Base-by-base conservation (phyloP, 2,113 vertebrate genomes). In the Gobius niger region DNA sequence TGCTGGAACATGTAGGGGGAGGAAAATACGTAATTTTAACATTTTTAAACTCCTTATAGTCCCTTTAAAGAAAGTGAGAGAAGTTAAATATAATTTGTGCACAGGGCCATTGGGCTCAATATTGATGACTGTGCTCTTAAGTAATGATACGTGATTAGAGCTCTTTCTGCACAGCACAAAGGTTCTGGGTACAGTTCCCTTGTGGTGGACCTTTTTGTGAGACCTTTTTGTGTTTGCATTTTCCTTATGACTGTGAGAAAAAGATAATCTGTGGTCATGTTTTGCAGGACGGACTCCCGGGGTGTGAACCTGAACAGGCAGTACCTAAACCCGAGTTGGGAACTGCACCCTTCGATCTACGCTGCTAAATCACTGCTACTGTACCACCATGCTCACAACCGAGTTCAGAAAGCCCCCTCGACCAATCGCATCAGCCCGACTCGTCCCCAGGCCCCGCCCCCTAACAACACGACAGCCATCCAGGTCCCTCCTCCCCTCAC, bases 261-360 rank as follows among this genome's bases (percentile, higher is more conserved):
- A 34, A 4, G 24, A n/a, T 34, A 34, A 34, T 34, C 24, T 24
- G 11, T 56, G 3, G 14, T 57, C 24, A 44, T 19, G 15, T 49
- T 53, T 24, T 66, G 2, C 78, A 98, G 98, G 63, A 99, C 97
- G 0, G 98, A 99, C 77, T 95, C 96, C 0, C 93, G 95, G 0
- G 98, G 98, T 9, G 96, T 99, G 60, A 99, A 99, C 79, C 85
- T 98, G 75, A 99, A 99, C 85, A 93, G 97, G 14, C 96, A 98
- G 84, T 99, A 99, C 70, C 88, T 97, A 56, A 94, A 94, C 78
- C 98, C 98, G 0, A 96, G 95, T 1, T 94, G 92, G 0, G 89
- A 95, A 75, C 92, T 98, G 63, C 97, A 99, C 81, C 96, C 96
- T 0, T 96, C 97, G 0, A 96, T 99, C 54, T 99, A 94, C 0